Evolutionary conservation across 2,113 vertebrate species (phyloP), one percentile per base, ranked within the genome.

Genomic region (Dolichotis patagonum): DNA sequence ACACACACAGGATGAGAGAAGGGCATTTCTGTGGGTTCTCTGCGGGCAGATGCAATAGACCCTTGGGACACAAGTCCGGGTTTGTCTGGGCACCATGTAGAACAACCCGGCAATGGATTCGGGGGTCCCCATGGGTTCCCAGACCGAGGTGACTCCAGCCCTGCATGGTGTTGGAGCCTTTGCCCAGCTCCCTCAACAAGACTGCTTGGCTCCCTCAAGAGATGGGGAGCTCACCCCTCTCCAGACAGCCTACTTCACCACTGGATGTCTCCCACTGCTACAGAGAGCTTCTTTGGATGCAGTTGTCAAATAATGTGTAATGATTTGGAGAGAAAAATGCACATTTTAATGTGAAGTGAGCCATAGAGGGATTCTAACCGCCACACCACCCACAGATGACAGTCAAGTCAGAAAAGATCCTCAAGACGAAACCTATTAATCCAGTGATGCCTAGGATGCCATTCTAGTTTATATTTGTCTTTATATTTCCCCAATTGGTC

Each of bases 1-100:
- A 46, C 49, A 65, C 0, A 0, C 10, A 1, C 0, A 49, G 85
- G 14, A 7, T 52, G 30, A 28, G 4, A 17, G 38, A 30, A 3
- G 90, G 20, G 11, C 2, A 0, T 28, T 49, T 89, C 71, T 52
- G 24, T 5, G 26, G 0, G 0, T 24, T 8, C 10, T 46, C 54
- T 0, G 3, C 4, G 13, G 38, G 80, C 7, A 28, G 65, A 30
- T 65, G 56, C 52, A 30, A 35, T 43, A 28, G 35, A 73, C 28
- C 7, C 38, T n/a, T 17, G 14, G 41, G 85, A 19, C 10, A 10
- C 62, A 56, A n/a, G 7, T 65, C 49, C 19, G 73, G 58, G 24
- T 28, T 46, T 24, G 2, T 5, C 56, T 78, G n/a, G 11, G 22
- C 9, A 43, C 8, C 60, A 0, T 0, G 14, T 26, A 52, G 49